Evolutionary conservation across 2,113 vertebrate species (phyloP).

Genomic region (Leuciscus idus): DNA sequence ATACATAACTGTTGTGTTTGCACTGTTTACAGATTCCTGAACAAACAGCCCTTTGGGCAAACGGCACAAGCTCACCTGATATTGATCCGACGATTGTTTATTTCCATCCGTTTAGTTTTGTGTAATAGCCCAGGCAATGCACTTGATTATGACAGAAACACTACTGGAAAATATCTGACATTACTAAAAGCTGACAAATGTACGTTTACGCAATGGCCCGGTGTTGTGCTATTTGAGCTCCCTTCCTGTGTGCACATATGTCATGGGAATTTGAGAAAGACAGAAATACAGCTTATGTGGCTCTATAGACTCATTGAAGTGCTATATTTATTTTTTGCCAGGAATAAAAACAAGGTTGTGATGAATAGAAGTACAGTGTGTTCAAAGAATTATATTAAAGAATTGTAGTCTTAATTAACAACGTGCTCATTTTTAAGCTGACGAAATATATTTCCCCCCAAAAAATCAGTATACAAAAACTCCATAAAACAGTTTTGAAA

Average conservation of each 20-base stretch:
- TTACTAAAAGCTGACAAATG: neutral
- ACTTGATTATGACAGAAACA: neutral
- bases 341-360: neutral
- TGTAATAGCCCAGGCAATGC: neutral
- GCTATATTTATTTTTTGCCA: neutral
- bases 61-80: neutral
- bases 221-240: conserved; percentile 23
- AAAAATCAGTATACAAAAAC: neutral
- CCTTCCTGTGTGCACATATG: neutral
- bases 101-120: conserved; percentile 26
- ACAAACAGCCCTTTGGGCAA: conserved; percentile 43
- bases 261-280: neutral
- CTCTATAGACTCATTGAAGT: neutral
- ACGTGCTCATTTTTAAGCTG: neutral
- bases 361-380: neutral
- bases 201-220: neutral
- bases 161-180: conserved; percentile 29
- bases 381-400: neutral
- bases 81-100: conserved; percentile 23
- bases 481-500: neutral
- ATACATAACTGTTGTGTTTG: neutral
- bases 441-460: neutral
- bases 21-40: conserved; percentile 55
- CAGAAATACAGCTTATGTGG: neutral
- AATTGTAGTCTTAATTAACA: neutral